These are phyloP conservation scores for Orussus abietinus DNA, from an alignment of 1,140 invertebrate genomes.

Conservation along the genomic window DNA sequence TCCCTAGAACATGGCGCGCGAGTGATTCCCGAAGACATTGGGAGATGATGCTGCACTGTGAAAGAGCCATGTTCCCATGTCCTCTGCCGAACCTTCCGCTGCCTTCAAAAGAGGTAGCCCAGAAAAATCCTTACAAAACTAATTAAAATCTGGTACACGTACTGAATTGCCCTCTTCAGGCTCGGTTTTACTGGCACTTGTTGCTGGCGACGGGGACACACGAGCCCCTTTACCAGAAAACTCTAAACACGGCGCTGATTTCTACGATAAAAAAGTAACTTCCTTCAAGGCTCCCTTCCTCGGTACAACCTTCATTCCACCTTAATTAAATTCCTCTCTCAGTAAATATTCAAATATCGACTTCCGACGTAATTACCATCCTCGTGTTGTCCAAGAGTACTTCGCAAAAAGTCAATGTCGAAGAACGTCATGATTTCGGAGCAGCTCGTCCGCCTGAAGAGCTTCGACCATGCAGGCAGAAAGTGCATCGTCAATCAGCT, in stretches of 20 bases:
- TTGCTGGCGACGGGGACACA: constrained; percentile 19
- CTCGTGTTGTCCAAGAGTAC: too few relatives aligned
- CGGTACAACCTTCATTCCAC: too few relatives aligned
- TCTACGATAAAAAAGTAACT: constrained; percentile 20
- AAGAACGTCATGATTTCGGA: constrained; percentile 9
- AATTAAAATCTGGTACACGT: too few relatives aligned
- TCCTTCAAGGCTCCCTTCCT: too few relatives aligned
- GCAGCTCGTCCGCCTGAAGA: constrained; percentile 7
- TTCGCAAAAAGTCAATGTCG: constrained; percentile 1
- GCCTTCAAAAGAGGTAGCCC: constrained; percentile 24
- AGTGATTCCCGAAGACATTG: constrained; percentile 16
- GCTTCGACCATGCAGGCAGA: constrained; percentile 8
- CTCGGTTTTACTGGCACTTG: constrained; percentile 30
- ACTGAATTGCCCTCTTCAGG: too few relatives aligned
- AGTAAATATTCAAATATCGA: too few relatives aligned
- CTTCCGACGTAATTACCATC: too few relatives aligned
- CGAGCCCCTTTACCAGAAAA: constrained; percentile 16
- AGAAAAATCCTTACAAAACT: neutral
- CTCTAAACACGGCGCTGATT: constrained; percentile 17
- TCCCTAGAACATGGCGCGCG: constrained; percentile 8
- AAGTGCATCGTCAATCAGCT: constrained; percentile 7
- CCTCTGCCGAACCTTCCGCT: constrained; percentile 21
- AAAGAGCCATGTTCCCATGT: constrained; percentile 21
- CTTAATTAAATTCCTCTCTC: too few relatives aligned
- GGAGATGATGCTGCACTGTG: constrained; percentile 23